A percentile compares a stretch with the other conserved stretches of the same genome.
These are phyloP conservation scores for Cataglyphis altisquamis DNA, from an alignment of 2,888 invertebrate genomes.

Conservation along the genomic window DNA sequence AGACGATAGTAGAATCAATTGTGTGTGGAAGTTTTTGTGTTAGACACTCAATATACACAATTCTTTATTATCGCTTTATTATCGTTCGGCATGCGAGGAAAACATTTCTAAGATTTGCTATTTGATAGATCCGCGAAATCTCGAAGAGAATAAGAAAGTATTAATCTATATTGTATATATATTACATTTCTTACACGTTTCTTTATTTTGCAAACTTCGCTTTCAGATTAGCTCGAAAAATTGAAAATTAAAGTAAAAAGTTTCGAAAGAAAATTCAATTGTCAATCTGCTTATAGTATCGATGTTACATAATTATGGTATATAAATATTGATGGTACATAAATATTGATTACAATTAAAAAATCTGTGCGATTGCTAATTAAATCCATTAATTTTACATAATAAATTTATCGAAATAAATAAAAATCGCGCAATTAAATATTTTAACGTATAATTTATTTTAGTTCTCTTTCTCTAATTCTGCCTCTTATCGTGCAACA, in stretches of 20 bases:
- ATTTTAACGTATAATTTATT: not conserved
- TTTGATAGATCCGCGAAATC: slow-evolving; percentile 6
- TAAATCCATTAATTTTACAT: not conserved
- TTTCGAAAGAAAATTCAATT: not conserved
- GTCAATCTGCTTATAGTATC: not conserved
- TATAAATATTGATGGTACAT: not conserved
- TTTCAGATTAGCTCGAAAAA: not conserved
- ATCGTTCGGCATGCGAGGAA: not conserved
- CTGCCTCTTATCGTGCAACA: not conserved
- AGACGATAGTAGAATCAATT: slow-evolving; percentile 17
- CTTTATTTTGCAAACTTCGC: slow-evolving; percentile 12
- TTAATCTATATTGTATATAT: not conserved
- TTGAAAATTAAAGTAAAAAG: not conserved
- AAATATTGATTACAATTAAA: not conserved
- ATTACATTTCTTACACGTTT: not conserved
- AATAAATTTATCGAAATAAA: slow-evolving; percentile 12
- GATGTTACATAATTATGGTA: not conserved
- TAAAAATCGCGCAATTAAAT: slow-evolving; percentile 20
- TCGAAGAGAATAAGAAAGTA: not conserved
- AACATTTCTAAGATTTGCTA: not conserved
- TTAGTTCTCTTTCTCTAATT: not conserved
- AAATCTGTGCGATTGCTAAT: not conserved
- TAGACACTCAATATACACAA: slow-evolving; percentile 43
- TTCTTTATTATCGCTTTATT: slow-evolving; percentile 25
- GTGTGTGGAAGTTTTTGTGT: slow-evolving; percentile 18